Evolutionary conservation across 2,113 vertebrate species (phyloP), one percentile per base, ranked within the genome.

Genomic region (Colinus virginianus): DNA sequence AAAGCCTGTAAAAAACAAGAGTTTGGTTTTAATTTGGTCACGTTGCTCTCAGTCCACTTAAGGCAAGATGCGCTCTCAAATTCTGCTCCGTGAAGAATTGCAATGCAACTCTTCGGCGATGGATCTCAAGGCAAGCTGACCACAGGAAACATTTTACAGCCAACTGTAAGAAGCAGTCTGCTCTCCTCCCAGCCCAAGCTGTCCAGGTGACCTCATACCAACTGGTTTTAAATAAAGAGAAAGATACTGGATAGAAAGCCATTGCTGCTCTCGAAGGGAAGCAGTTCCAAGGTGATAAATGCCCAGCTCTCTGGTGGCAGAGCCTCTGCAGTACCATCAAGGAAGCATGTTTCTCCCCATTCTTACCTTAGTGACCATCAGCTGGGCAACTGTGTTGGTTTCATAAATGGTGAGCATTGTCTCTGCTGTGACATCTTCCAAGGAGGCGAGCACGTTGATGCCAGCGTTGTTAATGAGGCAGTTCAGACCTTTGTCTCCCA

Each of bases 381-480:
- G 94, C 59, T 98, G 98, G 76, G 97, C 97, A 4, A 98, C 97
- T 0, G 96, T 88, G 18, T 97, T 98, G 84, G 96, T 97, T 74
- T 96, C 95, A 45, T 97, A 97, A 5, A 80, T 42, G n/a, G 84
- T 97, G 63, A 97, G 97, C 98, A 98, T 98, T 12, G 95, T 97
- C 81, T 98, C 96, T 7, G 92, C 77, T 0, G 70, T 97, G 23
- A 96, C 95, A 28, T 96, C 94, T 83, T 96, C 86, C 90, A 97
- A 43, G 34, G 55, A 91, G 16, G 77, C 92, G 0, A 75, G 58
- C 36, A 78, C 53, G 2, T 96, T 82, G 76, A 97, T 83, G 55
- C 84, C 98, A 3, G 97, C 97, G 1, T 98, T 98, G 97, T 98
- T 98, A 49, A 98, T 97, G 68, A 98, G 96, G 93, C 98, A 96